Base-by-base conservation (phyloP, 2,888 invertebrate species). In the Andrena chrysosceles region DNA sequence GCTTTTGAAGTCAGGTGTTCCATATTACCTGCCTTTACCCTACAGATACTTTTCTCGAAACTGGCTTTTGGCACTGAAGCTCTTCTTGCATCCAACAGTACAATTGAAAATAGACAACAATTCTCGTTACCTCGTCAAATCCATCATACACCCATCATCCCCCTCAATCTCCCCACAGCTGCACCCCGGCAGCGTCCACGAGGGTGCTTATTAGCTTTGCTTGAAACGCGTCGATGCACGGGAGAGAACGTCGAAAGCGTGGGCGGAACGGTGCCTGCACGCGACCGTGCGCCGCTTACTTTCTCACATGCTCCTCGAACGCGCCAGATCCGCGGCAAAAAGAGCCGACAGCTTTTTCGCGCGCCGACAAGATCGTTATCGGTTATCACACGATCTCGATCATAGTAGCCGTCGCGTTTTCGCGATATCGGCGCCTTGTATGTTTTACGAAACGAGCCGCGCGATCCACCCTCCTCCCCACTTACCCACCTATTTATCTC, bases 311-410 rank as follows among this genome's bases (percentile, higher is more conserved):
- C 54, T 54, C 20, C 62, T 10, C 56, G 23, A 31, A n/a, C 26
- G 78, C 52, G 67, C 16, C 42, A 23, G 35, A 33, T 20, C n/a
- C 23, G 42, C 23, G 33, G 42, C 6, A 73, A 73, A 77, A 74
- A 78, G 13, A 13, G 64, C 29, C 59, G 64, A 60, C 64, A 70
- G 29, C 69, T 76, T 80, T 78, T 70, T 76, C 75, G 31, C 77
- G 13, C 64, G 64, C 56, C 64, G 56, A 69, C 74, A 75, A 69
- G 75, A 69, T 80, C 70, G 59, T 70, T 80, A 80, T 76, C 79
- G 4, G 52, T 35, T 76, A 76, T 76, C 76, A 26, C 23, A 23
- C 59, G 70, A 70, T 80, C 76, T 66, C 52, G 26, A 75, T 78
- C 75, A 71, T 71, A 16, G 42, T 62, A 23, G 63, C 56, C 64